Base-by-base conservation (phyloP, 2,797 vertebrate species). In the Eurystomus glaucurus region DNA sequence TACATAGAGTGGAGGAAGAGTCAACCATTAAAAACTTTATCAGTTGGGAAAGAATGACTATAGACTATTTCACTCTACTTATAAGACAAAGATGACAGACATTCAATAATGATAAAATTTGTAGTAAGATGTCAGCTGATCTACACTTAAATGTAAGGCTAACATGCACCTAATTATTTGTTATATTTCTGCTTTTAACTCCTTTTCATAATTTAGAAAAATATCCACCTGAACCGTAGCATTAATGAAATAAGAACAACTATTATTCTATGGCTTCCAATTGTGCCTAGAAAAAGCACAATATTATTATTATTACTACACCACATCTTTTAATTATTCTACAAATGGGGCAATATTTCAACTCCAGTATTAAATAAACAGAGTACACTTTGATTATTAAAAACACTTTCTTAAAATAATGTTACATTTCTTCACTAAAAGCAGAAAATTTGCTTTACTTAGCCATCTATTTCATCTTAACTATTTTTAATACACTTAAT, bases 401-500 rank as follows among this genome's bases (percentile, higher is more conserved):
- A 70, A 92, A 16, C 14, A 85, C 88, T 88, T 91, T 52, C 69
- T 61, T 71, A 75, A 85, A 60, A 77, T 61, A 76, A 93, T 29
- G 4, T 20, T 85, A 65, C 50, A 71, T 37, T 75, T 76, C 52
- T 90, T 93, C 75, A 86, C 21, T 83, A 35, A 86, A 62, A 94
- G 41, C 14, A 17, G 69, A 69, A 93, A 66, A 55, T 12, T 17
- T 29, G 81, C 31, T 90, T 65, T 28, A 88, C 31, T 87, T 60
- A 72, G 43, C 64, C 83, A 85, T 55, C 69, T 94, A 76, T 62
- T 85, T 95, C 93, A 95, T 75, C 29, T 64, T 69, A 94, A 94
- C 88, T 71, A 78, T 51, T 54, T 96, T 76, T 77, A 76, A 92
- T 85, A 86, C 80, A 69, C 48, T 69, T 74, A 87, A 93, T 71